Conservation (phyloP, 2,797 vertebrate genomes). For the Syndactyla subalaris region DNA sequence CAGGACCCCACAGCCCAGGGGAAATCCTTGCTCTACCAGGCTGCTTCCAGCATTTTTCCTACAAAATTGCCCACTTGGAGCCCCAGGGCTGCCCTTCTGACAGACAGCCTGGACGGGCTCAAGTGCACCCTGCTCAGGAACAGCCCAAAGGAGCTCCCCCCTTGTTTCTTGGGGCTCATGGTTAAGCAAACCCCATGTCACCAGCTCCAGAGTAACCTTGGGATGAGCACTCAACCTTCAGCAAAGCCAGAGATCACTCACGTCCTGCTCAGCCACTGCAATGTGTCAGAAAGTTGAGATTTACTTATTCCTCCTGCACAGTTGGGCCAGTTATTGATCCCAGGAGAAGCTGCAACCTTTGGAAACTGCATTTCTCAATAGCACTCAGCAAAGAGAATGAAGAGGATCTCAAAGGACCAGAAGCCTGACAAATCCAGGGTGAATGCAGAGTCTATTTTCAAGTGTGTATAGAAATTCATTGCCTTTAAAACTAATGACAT, state of each 20-base stretch:
- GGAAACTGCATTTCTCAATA: background rate
- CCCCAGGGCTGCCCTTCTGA: background rate
- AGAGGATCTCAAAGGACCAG: background rate
- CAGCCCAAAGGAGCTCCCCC: fast-evolving
- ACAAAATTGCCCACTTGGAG: background rate
- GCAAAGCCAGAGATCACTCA: background rate
- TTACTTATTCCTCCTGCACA: background rate
- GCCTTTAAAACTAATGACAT: background rate
- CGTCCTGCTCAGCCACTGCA: background rate
- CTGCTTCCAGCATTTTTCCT: background rate
- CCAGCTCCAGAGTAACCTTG: background rate
- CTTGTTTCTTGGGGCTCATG: background rate
- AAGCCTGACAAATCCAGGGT: background rate
- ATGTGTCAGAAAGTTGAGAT: fast-evolving
- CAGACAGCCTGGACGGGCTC: background rate
- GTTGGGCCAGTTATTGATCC: background rate
- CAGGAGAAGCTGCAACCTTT: background rate
- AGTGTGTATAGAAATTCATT: background rate
- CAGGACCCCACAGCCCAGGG: background rate
- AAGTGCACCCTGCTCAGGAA: fast-evolving
- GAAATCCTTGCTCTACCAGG: background rate
- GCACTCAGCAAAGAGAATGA: background rate
- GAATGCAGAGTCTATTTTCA: background rate
- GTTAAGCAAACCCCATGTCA: background rate
- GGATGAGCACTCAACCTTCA: background rate